These are phyloP conservation scores for Huso huso DNA, from an alignment of 2,797 vertebrate species.

Conservation along the genomic window DNA sequence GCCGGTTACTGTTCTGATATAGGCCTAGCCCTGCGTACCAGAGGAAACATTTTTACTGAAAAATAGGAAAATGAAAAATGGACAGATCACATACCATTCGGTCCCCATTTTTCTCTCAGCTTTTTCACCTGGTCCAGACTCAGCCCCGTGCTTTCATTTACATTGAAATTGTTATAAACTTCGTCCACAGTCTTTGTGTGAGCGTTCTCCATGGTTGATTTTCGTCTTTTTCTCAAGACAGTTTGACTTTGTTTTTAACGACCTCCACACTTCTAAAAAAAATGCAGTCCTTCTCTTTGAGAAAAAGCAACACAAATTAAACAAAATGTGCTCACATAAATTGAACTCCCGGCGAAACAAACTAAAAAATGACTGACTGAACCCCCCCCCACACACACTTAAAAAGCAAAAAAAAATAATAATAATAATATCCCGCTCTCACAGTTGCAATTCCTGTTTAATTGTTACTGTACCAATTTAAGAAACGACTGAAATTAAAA, in stretches of 20 bases:
- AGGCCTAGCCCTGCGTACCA: not conserved
- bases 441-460: too few relatives aligned
- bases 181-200: slow-evolving; percentile 98
- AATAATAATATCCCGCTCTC: too few relatives aligned
- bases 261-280: not conserved
- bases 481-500: too few relatives aligned
- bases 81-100: slow-evolving; percentile 76
- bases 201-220: slow-evolving; percentile 85
- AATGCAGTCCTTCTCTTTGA: slow-evolving; percentile 9
- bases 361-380: too few relatives aligned
- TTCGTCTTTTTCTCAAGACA: slow-evolving; percentile 17
- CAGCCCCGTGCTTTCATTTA: slow-evolving; percentile 95
- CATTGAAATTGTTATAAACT: slow-evolving; percentile 87
- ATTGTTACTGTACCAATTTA: too few relatives aligned
- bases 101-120: slow-evolving; percentile 87
- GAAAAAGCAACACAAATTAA: too few relatives aligned
- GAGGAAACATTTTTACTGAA: too few relatives aligned
- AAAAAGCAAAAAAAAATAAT: too few relatives aligned
- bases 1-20: slow-evolving; percentile 17
- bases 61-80: not conserved
- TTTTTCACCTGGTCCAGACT: slow-evolving; percentile 91
- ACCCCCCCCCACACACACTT: too few relatives aligned
- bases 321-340: too few relatives aligned
- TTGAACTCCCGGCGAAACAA: too few relatives aligned
- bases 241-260: slow-evolving; percentile 26